These are phyloP conservation scores for Actinia equina DNA, from an alignment of 64 coral and sea anemone genomes.

Conservation along the genomic window DNA sequence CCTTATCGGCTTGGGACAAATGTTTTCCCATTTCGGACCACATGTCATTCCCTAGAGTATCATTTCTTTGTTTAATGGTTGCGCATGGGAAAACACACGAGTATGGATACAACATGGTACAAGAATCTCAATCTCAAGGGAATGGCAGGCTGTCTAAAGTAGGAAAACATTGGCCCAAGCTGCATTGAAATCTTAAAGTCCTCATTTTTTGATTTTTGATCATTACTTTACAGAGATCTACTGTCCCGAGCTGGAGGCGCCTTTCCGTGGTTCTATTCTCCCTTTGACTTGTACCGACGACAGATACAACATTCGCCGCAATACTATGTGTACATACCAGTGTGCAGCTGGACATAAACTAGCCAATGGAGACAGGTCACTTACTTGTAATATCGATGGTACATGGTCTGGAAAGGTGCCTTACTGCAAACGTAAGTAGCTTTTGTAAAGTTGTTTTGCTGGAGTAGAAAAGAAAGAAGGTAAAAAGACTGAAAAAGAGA, in stretches of 20 bases:
- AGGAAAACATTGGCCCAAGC: too few species aligned
- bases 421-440: slow-evolving; percentile 95
- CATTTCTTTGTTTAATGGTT: too few species aligned
- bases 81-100: too few species aligned
- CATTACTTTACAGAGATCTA: slow-evolving; percentile 70
- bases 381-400: slow-evolving; percentile 83
- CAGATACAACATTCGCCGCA: slow-evolving; percentile 73
- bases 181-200: background rate
- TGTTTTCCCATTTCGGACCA: too few species aligned
- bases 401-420: slow-evolving; percentile 68
- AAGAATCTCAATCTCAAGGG: too few species aligned
- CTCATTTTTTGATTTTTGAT: background rate
- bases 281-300: slow-evolving; percentile 60
- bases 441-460: too few species aligned
- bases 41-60: too few species aligned
- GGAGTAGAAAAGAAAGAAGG: background rate
- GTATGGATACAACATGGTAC: too few species aligned
- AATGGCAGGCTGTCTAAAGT: too few species aligned
- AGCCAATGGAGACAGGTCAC: slow-evolving; percentile 28
- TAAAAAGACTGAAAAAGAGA: background rate
- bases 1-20: too few species aligned
- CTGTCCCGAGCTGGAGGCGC: slow-evolving; percentile 81
- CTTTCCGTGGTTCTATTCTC: slow-evolving; percentile 73
- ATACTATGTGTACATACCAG: slow-evolving; percentile 67
- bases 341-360: slow-evolving; percentile 74